These are phyloP conservation scores for Pyrocephalus nanus DNA, from an alignment of 2,797 vertebrate species.

Conservation along the genomic window DNA sequence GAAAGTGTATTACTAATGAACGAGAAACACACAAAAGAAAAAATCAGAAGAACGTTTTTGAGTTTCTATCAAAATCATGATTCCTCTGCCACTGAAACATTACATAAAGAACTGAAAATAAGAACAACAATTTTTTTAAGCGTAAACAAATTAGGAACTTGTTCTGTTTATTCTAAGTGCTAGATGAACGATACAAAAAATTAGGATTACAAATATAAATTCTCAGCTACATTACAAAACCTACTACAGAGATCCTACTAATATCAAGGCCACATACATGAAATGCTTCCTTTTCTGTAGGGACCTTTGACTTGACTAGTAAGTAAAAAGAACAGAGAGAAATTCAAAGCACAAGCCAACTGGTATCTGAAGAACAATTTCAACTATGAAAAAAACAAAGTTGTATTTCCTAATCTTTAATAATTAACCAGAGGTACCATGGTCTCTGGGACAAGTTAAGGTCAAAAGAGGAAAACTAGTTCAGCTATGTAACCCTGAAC, in stretches of 20 bases:
- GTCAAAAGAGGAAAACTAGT: neutral
- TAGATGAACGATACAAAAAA: neutral
- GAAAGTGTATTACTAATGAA: neutral
- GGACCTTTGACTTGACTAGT: neutral
- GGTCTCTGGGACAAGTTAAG: neutral
- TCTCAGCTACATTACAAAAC: neutral
- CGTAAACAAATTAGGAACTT: neutral
- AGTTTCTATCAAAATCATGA: neutral
- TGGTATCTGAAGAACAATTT: neutral
- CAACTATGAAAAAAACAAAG: neutral
- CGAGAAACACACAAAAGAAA: neutral
- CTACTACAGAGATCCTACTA: neutral
- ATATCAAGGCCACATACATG: neutral
- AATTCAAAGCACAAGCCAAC: neutral
- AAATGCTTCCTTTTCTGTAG: neutral
- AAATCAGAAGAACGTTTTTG: neutral
- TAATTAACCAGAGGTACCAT: constrained; percentile 13
- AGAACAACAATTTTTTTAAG: neutral
- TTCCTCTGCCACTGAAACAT: neutral
- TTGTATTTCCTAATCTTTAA: constrained; percentile 18
- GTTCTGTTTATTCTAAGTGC: neutral
- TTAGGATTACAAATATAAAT: neutral
- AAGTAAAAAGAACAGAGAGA: neutral
- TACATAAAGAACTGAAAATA: neutral
- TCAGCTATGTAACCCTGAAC: neutral